Percentiles rank a stretch among this genome's conserved stretches.
These are phyloP conservation scores for Eupithecia dodoneata DNA, from an alignment of 2,888 invertebrate species.

Conservation along the genomic window DNA sequence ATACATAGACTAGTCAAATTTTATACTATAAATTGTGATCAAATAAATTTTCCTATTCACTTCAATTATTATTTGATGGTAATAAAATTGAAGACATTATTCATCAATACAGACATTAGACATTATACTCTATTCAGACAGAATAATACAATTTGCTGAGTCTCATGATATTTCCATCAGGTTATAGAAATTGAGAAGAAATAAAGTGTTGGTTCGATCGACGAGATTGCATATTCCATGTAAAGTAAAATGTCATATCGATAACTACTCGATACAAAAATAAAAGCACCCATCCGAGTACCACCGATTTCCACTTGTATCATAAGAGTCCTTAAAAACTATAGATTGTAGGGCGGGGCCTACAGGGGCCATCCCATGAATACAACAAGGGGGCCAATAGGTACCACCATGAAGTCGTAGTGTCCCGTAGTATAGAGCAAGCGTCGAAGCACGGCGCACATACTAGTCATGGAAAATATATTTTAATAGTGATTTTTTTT, in stretches of 20 bases:
- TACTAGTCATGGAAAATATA: conserved; percentile 31
- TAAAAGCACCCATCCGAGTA: conserved; percentile 15
- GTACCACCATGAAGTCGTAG: conserved; percentile 44
- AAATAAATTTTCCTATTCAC: too few relatives aligned
- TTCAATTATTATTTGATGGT: too few relatives aligned
- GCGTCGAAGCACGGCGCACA: conserved; percentile 29
- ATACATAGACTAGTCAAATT: too few relatives aligned
- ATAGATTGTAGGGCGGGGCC: conserved; percentile 59
- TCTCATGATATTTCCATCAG: accelerated
- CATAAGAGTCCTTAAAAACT: conserved; percentile 7
- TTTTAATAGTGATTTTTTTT: conserved; percentile 24
- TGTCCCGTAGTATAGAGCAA: conserved; percentile 56
- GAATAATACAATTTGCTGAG: not conserved
- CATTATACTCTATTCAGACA: not conserved
- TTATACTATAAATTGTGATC: too few relatives aligned
- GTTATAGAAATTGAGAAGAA: not conserved
- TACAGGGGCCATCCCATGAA: conserved; percentile 45
- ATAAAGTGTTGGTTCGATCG: not conserved
- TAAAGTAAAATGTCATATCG: not conserved
- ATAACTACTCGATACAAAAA: not conserved
- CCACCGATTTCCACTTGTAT: conserved; percentile 21
- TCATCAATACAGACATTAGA: not conserved
- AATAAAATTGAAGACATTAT: too few relatives aligned
- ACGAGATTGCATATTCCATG: not conserved
- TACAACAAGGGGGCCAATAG: conserved; percentile 7